Evolutionary conservation across 35 echinoderm and acorn worm species (phyloP).

Genomic region (Nesometra sesokonis): DNA sequence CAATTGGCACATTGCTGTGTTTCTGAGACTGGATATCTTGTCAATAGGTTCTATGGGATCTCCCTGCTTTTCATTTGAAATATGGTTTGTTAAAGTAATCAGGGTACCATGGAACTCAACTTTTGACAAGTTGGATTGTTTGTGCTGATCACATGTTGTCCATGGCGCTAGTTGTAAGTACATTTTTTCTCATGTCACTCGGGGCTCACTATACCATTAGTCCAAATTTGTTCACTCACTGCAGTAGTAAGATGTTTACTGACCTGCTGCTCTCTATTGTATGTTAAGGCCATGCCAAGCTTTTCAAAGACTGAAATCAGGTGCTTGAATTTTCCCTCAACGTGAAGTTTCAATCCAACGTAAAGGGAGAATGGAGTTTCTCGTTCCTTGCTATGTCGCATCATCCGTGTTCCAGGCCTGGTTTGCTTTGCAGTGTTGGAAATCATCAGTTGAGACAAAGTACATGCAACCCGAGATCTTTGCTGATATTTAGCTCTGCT

Average conservation of each 20-base stretch:
- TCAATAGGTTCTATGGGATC: neutral
- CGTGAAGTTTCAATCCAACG: neutral
- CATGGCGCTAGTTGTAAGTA: neutral
- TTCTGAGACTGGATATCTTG: neutral
- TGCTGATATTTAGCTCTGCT: neutral
- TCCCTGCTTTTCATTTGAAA: neutral
- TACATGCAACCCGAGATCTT: neutral
- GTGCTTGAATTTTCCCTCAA: slow-evolving; percentile 1
- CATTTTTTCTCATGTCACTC: too few relatives aligned
- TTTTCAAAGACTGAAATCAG: neutral
- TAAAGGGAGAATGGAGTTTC: neutral
- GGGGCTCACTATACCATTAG: too few relatives aligned
- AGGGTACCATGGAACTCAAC: slow-evolving; percentile 12
- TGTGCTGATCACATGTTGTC: slow-evolving; percentile 21
- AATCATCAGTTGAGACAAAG: neutral
- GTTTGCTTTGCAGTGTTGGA: neutral
- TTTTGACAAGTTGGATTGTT: slow-evolving; percentile 19
- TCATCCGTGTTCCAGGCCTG: neutral
- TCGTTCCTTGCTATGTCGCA: neutral
- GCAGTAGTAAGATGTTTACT: neutral
- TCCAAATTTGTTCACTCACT: too few relatives aligned
- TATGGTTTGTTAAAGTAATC: neutral
- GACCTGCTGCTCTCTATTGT: neutral
- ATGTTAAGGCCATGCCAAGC: neutral
- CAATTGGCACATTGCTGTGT: neutral